phyloP scores from a whole-genome alignment of 2,113 vertebrate genomes.

The Reinhardtius hippoglossoides region DNA sequence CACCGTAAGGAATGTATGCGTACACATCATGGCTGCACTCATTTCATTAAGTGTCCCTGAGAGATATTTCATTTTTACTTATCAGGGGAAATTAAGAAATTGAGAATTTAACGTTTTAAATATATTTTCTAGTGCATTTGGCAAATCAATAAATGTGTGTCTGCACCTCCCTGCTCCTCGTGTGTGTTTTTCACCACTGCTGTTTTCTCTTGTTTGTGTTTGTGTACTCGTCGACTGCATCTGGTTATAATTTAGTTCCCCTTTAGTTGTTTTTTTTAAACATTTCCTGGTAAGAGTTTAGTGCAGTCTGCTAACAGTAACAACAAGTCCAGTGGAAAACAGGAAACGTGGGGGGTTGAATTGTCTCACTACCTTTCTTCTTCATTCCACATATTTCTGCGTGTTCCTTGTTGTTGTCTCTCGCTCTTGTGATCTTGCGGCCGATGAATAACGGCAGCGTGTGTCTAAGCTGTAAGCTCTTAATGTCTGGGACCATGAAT shows the following conservation, averaged over 20 bases:
- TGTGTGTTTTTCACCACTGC: conserved; percentile 15
- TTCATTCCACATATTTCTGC: conserved; percentile 31
- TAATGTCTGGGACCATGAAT: conserved; percentile 62
- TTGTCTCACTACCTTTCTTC: background rate
- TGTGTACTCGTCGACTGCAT: conserved; percentile 24
- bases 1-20: no score
- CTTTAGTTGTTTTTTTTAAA: background rate
- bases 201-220: conserved; percentile 29
- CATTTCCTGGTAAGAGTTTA: conserved; percentile 49
- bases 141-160: background rate
- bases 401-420: conserved; percentile 10
- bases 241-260: conserved; percentile 58
- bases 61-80: background rate
- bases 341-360: background rate
- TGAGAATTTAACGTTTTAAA: background rate
- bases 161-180: background rate
- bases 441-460: background rate
- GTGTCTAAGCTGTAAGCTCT: conserved; percentile 45
- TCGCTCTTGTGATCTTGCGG: background rate
- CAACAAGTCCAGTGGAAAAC: conserved; percentile 1
- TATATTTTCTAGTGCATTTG: background rate
- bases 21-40: background rate
- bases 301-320: conserved; percentile 50
- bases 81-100: background rate
- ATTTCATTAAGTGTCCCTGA: background rate